Percentiles rank a stretch among this genome's conserved stretches.
phyloP scores from a whole-genome alignment of 2,113 vertebrate genomes.

The Takifugu bimaculatus region DNA sequence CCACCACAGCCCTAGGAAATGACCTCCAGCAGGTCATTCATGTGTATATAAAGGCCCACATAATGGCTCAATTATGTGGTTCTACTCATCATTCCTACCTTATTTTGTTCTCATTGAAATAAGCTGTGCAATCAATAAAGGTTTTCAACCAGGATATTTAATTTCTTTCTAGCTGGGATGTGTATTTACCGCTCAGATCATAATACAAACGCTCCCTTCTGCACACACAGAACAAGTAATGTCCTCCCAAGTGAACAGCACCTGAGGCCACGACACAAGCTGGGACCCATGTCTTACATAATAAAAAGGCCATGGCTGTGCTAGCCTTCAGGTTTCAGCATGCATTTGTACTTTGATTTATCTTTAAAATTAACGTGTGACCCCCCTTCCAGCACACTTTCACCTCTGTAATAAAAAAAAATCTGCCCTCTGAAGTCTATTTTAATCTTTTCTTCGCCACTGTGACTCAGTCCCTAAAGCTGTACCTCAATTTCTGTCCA shows the following conservation, averaged over 20 bases:
- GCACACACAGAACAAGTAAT: background rate
- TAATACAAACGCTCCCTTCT: constrained; percentile 30
- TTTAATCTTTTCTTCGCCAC: constrained; percentile 19
- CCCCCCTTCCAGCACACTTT: constrained; percentile 27
- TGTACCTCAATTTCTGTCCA: constrained; percentile 47
- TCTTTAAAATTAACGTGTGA: constrained; percentile 9
- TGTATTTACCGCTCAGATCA: background rate
- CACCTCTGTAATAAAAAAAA: constrained; percentile 18
- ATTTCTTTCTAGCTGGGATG: too few species aligned
- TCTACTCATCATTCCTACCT: too few species aligned
- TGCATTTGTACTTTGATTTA: constrained; percentile 1
- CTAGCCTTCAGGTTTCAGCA: constrained; percentile 23
- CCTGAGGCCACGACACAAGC: constrained; percentile 35
- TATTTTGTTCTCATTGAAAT: too few species aligned
- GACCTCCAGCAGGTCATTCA: too few species aligned
- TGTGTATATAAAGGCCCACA: too few species aligned
- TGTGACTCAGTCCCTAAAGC: constrained; percentile 54
- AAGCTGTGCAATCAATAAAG: too few species aligned
- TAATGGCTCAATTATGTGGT: too few species aligned
- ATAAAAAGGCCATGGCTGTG: constrained; percentile 18
- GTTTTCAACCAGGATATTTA: too few species aligned
- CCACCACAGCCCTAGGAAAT: too few species aligned
- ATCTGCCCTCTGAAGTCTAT: constrained; percentile 18
- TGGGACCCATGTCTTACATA: constrained; percentile 48
- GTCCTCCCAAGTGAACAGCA: constrained; percentile 24